phyloP scores from a whole-genome alignment of 2,113 vertebrate species.

The Vombatus ursinus region DNA sequence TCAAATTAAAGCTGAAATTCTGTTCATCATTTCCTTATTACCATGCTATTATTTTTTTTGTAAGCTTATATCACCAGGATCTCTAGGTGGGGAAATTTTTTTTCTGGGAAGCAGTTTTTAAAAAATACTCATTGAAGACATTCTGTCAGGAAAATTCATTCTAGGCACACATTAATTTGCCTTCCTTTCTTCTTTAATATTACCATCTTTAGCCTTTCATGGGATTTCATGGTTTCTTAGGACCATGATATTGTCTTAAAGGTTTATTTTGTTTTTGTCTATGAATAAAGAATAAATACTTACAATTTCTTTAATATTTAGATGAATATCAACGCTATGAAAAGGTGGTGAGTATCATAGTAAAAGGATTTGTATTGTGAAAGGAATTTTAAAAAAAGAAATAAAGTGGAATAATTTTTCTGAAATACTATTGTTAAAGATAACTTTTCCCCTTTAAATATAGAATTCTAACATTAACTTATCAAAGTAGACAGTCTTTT shows the following conservation, averaged over 20 bases:
- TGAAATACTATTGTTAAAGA: conserved; percentile 31
- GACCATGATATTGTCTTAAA: conserved; percentile 16
- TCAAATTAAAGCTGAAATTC: background rate
- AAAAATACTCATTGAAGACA: background rate
- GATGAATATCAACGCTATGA: conserved; percentile 21
- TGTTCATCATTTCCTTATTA: background rate
- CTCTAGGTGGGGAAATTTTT: background rate
- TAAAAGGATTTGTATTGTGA: background rate
- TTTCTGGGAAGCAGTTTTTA: background rate
- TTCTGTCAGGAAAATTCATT: background rate
- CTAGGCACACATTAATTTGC: background rate
- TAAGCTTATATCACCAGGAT: background rate
- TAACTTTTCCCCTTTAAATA: conserved; percentile 8
- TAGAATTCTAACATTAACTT: conserved; percentile 31
- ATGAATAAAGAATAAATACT: background rate
- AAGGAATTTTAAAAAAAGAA: conserved; percentile 29
- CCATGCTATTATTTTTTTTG: background rate
- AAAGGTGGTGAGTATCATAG: conserved; percentile 29
- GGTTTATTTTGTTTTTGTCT: conserved; percentile 32
- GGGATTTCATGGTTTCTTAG: conserved; percentile 6
- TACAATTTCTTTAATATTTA: conserved; percentile 34
- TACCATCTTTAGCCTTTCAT: conserved; percentile 13
- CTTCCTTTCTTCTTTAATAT: background rate
- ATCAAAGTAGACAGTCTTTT: background rate
- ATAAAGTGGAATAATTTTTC: background rate